A percentile compares a stretch with the other conserved stretches of the same genome.
Evolutionary conservation across 2,797 vertebrate species (phyloP).

Genomic region (Mormyrus proboscirostris): DNA sequence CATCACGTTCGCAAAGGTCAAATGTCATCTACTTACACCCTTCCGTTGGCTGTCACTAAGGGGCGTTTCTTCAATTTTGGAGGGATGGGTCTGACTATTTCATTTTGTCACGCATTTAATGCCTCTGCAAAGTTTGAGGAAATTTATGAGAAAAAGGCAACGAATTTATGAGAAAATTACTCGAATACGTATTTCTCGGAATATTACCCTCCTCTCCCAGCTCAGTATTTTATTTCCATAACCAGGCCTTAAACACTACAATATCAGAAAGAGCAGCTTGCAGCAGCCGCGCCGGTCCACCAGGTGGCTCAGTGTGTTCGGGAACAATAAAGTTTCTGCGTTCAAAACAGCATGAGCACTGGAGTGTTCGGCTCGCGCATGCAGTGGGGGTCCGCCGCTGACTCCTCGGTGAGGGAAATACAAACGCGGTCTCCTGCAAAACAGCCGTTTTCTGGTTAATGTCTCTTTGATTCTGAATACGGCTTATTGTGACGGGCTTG

Average conservation of each 20-base stretch:
- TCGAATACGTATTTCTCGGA: neutral
- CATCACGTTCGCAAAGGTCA: neutral
- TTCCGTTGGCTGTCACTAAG: neutral
- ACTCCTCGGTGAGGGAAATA: neutral
- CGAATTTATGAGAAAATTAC: neutral
- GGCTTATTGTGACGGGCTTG: neutral
- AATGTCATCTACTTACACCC: neutral
- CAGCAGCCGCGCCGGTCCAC: neutral
- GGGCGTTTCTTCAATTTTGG: neutral
- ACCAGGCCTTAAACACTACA: neutral
- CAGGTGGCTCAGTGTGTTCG: neutral
- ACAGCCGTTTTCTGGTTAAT: neutral
- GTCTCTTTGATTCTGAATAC: neutral
- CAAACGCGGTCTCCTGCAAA: neutral
- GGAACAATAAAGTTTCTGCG: slow-evolving; percentile 17
- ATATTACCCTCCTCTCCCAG: neutral
- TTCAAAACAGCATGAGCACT: slow-evolving; percentile 62
- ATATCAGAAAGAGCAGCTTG: neutral
- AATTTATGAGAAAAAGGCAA: neutral
- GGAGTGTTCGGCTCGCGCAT: slow-evolving; percentile 24
- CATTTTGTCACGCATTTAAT: neutral
- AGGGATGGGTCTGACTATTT: neutral
- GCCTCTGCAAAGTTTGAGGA: neutral
- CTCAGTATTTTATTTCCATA: neutral
- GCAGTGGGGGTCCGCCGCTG: neutral